Evolutionary conservation across 2,888 invertebrate species (phyloP), one percentile per base, ranked within the genome.

Genomic region (Drosophila algonquin): DNA sequence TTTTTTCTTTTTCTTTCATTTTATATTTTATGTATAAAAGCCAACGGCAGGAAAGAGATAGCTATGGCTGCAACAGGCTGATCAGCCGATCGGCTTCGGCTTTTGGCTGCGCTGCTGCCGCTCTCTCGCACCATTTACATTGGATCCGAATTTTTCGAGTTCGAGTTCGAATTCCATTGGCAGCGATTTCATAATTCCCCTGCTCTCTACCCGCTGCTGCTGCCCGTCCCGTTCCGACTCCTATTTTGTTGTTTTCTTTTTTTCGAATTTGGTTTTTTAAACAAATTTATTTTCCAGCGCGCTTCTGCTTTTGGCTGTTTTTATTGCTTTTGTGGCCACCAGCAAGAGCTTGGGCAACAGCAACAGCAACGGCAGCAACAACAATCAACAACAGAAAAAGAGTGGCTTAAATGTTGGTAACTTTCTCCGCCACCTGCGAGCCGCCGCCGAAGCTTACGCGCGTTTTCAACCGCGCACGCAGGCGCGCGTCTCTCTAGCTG

Each of bases 381-480:
- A 58, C 62, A 73, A 40, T n/a, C 77, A 61, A 63, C 52, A 70
- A 69, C 64, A 60, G 64, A 71, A 68, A 78, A 76, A 79, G 82
- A 88, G 85, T 84, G 80, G 87, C 76, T 79, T 81, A 84, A 87
- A 77, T 89, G 86, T 76, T 81, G 84, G 77, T 80, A 87, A 87
- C 86, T 87, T 87, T 87, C 86, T 89, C 82, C 85, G 40, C 81
- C 88, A 88, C 85, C 89, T 89, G 86, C 87, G 81, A 75, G 60
- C 61, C 50, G 55, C 68, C 62, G 63, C 71, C 73, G 30, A 81
- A 70, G 51, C 63, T 64, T 64, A 68, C 57, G 73, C 73, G 82
- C 75, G 77, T 68, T 77, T 81, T 68, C 54, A 60, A 55, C 73
- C 69, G 73, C 69, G 73, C 77, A 75, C 76, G 58, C 67, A 71